A percentile compares a stretch with the other conserved stretches of the same genome.
Evolutionary conservation across 64 coral and sea anemone genomes (phyloP).

Genomic region (Dendrophyllia cribrosa): DNA sequence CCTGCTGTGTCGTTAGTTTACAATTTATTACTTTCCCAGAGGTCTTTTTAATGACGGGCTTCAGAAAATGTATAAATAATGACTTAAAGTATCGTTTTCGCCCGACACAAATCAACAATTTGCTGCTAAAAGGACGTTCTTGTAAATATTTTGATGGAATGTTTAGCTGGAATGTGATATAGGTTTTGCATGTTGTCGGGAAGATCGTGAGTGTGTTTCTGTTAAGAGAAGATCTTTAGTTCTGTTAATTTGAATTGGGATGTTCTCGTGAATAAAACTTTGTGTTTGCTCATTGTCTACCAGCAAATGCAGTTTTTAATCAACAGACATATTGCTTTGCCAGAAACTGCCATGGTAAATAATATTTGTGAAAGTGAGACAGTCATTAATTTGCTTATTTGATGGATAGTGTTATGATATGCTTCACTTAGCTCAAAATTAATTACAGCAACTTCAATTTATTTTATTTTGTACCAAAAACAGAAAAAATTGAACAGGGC

Average conservation of each 20-base stretch:
- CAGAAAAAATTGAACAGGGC: too few relatives aligned
- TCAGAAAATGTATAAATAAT: background rate
- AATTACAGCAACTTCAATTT: background rate
- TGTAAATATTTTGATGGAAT: conserved; percentile 31
- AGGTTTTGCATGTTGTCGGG: background rate
- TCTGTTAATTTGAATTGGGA: background rate
- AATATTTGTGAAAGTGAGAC: background rate
- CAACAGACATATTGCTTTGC: too few relatives aligned
- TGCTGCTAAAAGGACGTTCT: conserved; percentile 15
- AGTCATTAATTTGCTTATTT: background rate
- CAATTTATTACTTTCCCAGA: too few relatives aligned
- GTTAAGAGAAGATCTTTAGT: background rate
- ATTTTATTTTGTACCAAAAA: background rate
- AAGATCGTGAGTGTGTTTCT: background rate
- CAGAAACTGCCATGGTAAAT: background rate
- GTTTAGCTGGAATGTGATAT: background rate
- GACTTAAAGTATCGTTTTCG: background rate
- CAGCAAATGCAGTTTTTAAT: too few relatives aligned
- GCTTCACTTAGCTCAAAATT: background rate
- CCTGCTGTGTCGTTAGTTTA: too few relatives aligned
- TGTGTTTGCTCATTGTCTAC: background rate
- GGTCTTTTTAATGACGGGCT: too few relatives aligned
- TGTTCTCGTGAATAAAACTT: background rate
- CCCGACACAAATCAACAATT: background rate
- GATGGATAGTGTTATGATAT: background rate